Base-by-base conservation (phyloP, 2,113 vertebrate species). In the Epinephelus moara region DNA sequence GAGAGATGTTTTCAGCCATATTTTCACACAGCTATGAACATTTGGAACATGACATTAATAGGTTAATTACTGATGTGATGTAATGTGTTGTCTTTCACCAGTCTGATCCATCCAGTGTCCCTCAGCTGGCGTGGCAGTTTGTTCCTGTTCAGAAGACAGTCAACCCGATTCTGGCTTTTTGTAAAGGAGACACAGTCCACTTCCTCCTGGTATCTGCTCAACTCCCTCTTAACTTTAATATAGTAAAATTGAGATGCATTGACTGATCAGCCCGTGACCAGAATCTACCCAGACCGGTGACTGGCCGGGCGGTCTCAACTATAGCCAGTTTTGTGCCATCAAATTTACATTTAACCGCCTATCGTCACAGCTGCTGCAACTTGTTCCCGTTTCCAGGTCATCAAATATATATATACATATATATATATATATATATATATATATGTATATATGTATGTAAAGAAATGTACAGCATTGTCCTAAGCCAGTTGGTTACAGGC, bases 121-220 rank as follows among this genome's bases (percentile, higher is more conserved):
- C 98, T 0, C 93, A 99, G 91, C 92, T 99, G 84, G 97, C 98
- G 0, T 99, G 98, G 98, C 97, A 99, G 90, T 99, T 99, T 63
- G 97, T 98, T 84, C 95, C 96, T 1, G 95, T 96, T 19, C 97
- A 97, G 95, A 97, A 94, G 91, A 95, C 87, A 0, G 95, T 98
- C 84, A 98, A 98, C 81, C 98, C 98, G 4, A 94, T 99, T 93
- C 96, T 99, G 71, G 97, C 97, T 0, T 99, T 99, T 85, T 99
- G 97, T 76, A 96, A 98, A 95, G 98, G 98, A 83, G 97, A 99
- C 1, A 95, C 97, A 0, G 95, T 99, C 78, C 97, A 99, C 87
- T 99, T 99, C 75, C 96, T 99, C 3, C 88, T 98, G 96, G 98
- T 99, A 94, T 93, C 91, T 75, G 10, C 53, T 59, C 17, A 23